Conservation (phyloP, 1,140 invertebrate species). For the Delia radicum region DNA sequence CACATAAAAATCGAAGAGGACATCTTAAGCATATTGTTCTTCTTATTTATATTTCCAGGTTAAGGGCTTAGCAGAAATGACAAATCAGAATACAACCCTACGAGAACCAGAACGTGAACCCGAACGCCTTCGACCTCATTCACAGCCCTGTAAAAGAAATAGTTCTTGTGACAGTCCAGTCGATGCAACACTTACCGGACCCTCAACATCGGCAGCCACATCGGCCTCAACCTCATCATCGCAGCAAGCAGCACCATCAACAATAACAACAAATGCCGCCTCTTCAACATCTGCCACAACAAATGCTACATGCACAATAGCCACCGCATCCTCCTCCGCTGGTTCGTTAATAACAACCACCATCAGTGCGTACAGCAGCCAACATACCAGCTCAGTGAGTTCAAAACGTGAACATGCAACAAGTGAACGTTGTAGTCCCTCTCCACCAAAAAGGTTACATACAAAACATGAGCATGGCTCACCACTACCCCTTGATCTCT, state of each 20-base stretch:
- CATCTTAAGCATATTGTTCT: too few species aligned
- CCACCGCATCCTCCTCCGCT: conserved; percentile 28
- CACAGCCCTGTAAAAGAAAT: conserved; percentile 40
- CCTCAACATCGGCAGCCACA: conserved; percentile 30
- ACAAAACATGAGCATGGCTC: conserved; percentile 25
- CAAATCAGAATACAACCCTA: conserved; percentile 68
- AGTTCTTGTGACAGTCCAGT: conserved; percentile 32
- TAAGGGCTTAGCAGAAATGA: conserved; percentile 90
- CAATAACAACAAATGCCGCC: conserved; percentile 12
- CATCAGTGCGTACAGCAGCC: neutral
- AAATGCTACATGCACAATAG: conserved; percentile 33
- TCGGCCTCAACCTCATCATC: conserved; percentile 29
- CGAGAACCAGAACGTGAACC: conserved; percentile 54
- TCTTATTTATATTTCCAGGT: conserved; percentile 57
- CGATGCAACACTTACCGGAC: conserved; percentile 26
- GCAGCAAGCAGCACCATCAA: conserved; percentile 25
- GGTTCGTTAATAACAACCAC: conserved; percentile 27
- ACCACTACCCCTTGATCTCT: conserved; percentile 52
- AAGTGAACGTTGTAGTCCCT: conserved; percentile 47
- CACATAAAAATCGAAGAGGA: too few species aligned
- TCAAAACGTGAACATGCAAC: conserved; percentile 26
- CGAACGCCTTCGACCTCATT: conserved; percentile 51
- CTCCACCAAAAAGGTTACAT: conserved; percentile 44
- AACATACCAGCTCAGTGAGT: neutral
- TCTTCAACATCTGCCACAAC: conserved; percentile 20